Evolutionary conservation across 2,113 vertebrate genomes (phyloP).

Genomic region (Pterophyllum scalare): DNA sequence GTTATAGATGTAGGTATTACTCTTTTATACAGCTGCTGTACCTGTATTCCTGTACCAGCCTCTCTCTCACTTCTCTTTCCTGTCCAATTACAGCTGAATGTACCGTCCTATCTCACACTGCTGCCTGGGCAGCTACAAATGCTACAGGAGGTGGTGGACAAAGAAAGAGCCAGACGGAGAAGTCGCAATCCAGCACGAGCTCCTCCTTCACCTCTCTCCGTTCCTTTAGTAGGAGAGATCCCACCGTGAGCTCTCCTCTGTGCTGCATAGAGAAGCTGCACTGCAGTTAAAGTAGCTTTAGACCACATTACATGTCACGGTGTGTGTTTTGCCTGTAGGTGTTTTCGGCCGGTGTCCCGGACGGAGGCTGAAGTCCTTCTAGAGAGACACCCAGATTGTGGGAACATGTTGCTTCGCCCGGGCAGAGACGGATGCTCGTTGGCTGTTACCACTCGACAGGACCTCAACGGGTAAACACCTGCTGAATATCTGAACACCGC

Average conservation of each 20-base stretch:
- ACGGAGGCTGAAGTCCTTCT: slow-evolving; percentile 86
- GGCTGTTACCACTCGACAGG: slow-evolving; percentile 86
- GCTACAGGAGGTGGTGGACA: slow-evolving; percentile 85
- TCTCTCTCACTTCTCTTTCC: background rate
- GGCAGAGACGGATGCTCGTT: slow-evolving; percentile 81
- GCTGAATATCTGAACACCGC: background rate
- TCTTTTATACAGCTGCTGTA: background rate
- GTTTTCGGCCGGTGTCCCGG: slow-evolving; percentile 86
- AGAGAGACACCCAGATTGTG: slow-evolving; percentile 83
- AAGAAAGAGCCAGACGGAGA: slow-evolving; percentile 81
- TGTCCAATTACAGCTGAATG: slow-evolving; percentile 77
- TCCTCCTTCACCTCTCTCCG: slow-evolving; percentile 75
- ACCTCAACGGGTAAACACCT: slow-evolving; percentile 81
- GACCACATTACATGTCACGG: background rate
- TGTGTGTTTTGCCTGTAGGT: slow-evolving; percentile 72
- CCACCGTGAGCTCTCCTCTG: slow-evolving; percentile 77
- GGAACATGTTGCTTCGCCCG: slow-evolving; percentile 87
- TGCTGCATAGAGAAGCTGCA: background rate
- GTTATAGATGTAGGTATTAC: slow-evolving; percentile 83
- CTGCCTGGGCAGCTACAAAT: slow-evolving; percentile 88
- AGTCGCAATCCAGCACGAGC: slow-evolving; percentile 73
- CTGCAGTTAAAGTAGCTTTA: background rate
- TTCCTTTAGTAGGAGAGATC: slow-evolving; percentile 79
- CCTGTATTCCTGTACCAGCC: background rate
- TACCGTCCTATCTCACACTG: slow-evolving; percentile 83